A percentile compares a stretch with the other conserved stretches of the same genome.
phyloP scores from a whole-genome alignment of 37 sponge, comb jelly and placozoan species.

The Mnemiopsis leidyi region DNA sequence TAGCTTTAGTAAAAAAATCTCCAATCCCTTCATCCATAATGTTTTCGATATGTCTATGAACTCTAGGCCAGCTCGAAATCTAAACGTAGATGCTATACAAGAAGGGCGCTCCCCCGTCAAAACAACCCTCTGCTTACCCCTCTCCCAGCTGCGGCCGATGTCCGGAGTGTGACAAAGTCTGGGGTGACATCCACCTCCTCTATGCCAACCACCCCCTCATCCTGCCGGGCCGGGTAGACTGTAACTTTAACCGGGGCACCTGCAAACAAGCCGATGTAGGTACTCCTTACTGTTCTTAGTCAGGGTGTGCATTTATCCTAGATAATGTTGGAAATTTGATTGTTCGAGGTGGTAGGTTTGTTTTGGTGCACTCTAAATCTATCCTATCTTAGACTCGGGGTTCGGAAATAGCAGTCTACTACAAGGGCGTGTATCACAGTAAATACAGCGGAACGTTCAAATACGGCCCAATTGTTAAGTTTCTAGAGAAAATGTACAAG shows the following conservation, averaged over 20 bases:
- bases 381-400: conserved; percentile 23
- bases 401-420: conserved; percentile 33
- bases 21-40: too few relatives aligned
- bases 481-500: conserved; percentile 31
- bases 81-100: too few relatives aligned
- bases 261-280: conserved; percentile 57
- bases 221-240: conserved; percentile 43
- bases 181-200: conserved; percentile 10
- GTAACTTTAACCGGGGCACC: conserved; percentile 57
- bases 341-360: too few relatives aligned
- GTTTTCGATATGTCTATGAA: too few relatives aligned
- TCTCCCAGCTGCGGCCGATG: conserved; percentile 3
- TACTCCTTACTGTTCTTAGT: background rate
- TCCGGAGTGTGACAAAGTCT: conserved; percentile 31
- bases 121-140: too few relatives aligned
- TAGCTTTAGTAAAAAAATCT: too few relatives aligned
- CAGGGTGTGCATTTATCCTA: too few relatives aligned
- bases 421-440: conserved; percentile 28
- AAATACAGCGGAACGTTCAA: conserved; percentile 47
- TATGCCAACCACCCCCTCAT: conserved; percentile 60
- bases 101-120: background rate
- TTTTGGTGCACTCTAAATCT: background rate
- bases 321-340: too few relatives aligned
- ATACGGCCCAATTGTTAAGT: conserved; percentile 11
- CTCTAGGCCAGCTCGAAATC: background rate